Evolutionary conservation across 64 coral and sea anemone genomes (phyloP).

Genomic region (Platygyra sinensis): DNA sequence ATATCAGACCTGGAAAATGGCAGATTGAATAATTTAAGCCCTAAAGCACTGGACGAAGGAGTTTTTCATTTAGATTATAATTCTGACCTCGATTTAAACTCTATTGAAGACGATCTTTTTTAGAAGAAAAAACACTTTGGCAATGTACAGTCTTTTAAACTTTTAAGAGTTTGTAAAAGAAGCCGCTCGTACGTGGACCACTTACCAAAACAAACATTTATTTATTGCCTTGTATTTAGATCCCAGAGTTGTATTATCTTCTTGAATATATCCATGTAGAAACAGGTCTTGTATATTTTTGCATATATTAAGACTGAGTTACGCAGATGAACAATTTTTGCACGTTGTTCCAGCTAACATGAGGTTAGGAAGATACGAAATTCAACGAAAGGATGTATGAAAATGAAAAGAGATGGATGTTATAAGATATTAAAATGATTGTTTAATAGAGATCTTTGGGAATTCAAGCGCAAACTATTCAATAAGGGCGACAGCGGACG

Average conservation of each 20-base stretch:
- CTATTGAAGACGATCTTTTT: slow-evolving; percentile 84
- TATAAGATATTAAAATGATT: slow-evolving; percentile 8
- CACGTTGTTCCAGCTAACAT: neutral
- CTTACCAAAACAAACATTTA: slow-evolving; percentile 68
- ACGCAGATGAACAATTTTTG: neutral
- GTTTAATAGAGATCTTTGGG: slow-evolving; percentile 1
- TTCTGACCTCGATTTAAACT: slow-evolving; percentile 87
- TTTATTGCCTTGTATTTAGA: slow-evolving; percentile 92
- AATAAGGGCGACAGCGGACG: neutral
- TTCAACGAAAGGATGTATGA: neutral
- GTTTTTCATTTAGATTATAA: slow-evolving; percentile 74
- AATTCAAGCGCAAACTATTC: neutral
- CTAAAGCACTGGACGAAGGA: slow-evolving; percentile 59
- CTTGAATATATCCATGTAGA: slow-evolving; percentile 31
- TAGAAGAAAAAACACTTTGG: slow-evolving; percentile 51
- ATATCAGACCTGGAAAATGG: slow-evolving; percentile 19
- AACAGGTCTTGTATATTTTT: slow-evolving; percentile 91
- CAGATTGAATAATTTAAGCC: slow-evolving; percentile 32
- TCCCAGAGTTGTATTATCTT: slow-evolving; percentile 31
- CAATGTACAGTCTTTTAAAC: slow-evolving; percentile 67
- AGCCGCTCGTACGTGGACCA: slow-evolving; percentile 25
- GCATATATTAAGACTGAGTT: slow-evolving; percentile 85
- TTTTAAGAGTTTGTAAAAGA: slow-evolving; percentile 53
- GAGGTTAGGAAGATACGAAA: neutral
- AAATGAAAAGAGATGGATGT: neutral